Evolutionary conservation across 2,888 invertebrate genomes (phyloP).

Genomic region (Opisthograptis luteolata): DNA sequence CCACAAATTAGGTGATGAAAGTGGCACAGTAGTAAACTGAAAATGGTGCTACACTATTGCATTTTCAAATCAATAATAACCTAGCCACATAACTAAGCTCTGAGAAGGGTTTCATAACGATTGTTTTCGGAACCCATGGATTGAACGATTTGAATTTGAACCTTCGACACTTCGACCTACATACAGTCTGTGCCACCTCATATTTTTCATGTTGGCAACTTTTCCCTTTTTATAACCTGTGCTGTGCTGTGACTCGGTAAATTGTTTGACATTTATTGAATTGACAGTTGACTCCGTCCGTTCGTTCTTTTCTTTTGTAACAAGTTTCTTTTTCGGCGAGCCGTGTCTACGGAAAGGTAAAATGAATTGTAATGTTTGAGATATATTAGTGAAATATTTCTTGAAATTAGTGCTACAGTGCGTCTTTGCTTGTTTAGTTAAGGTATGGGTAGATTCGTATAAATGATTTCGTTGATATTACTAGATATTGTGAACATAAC

Average conservation of each 20-base stretch:
- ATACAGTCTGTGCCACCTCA: too few relatives aligned
- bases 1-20: too few relatives aligned
- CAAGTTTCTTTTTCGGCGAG: slow-evolving; percentile 62
- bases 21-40: too few relatives aligned
- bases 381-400: slow-evolving; percentile 21
- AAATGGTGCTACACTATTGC: too few relatives aligned
- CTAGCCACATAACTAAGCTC: too few relatives aligned
- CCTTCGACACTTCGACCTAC: too few relatives aligned
- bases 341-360: slow-evolving; percentile 63
- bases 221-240: background rate
- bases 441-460: slow-evolving; percentile 1
- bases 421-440: background rate
- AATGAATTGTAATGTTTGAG: slow-evolving; percentile 28
- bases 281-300: background rate
- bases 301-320: slow-evolving; percentile 12
- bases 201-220: too few relatives aligned
- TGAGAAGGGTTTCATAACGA: too few relatives aligned
- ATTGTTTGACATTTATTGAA: background rate
- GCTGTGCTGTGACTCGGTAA: background rate
- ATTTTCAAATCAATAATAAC: too few relatives aligned
- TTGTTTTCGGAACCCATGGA: too few relatives aligned
- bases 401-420: background rate
- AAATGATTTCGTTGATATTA: slow-evolving; percentile 43
- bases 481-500: slow-evolving; percentile 55
- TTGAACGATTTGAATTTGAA: too few relatives aligned